Conservation (phyloP, 2,888 invertebrate genomes). For the Thymelicus lineola region DNA sequence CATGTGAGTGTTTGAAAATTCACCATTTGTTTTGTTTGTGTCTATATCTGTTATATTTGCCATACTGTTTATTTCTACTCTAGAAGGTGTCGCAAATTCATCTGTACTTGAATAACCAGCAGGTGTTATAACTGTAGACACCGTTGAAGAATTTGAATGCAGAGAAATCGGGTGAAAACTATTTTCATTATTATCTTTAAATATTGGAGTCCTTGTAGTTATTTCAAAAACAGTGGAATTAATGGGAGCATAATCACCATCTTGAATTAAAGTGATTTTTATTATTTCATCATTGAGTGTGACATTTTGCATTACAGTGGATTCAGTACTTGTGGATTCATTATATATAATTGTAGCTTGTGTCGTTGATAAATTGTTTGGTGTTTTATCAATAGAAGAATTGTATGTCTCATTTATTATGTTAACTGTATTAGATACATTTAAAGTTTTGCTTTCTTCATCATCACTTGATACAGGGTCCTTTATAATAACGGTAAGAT, state of each 20-base stretch:
- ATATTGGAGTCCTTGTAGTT: constrained; percentile 62
- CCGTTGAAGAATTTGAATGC: neutral
- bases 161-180: neutral
- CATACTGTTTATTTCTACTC: neutral
- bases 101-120: neutral
- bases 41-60: neutral
- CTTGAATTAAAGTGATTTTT: constrained; percentile 51
- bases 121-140: neutral
- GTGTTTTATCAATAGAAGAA: neutral
- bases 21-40: neutral
- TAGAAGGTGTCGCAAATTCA: neutral
- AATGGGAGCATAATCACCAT: constrained; percentile 49
- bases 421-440: neutral
- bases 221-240: constrained; percentile 58
- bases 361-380: constrained; percentile 23
- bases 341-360: constrained; percentile 34
- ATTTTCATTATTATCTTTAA: constrained; percentile 47
- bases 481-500: constrained; percentile 71
- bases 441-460: constrained; percentile 31
- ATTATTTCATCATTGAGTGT: constrained; percentile 46
- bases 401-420: neutral
- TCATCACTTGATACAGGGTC: constrained; percentile 54
- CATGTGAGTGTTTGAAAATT: neutral
- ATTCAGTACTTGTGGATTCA: constrained; percentile 22
- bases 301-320: constrained; percentile 37